Evolutionary conservation across 2,888 invertebrate genomes (phyloP), one percentile per base, ranked within the genome.

Genomic region (Acronicta leporina): DNA sequence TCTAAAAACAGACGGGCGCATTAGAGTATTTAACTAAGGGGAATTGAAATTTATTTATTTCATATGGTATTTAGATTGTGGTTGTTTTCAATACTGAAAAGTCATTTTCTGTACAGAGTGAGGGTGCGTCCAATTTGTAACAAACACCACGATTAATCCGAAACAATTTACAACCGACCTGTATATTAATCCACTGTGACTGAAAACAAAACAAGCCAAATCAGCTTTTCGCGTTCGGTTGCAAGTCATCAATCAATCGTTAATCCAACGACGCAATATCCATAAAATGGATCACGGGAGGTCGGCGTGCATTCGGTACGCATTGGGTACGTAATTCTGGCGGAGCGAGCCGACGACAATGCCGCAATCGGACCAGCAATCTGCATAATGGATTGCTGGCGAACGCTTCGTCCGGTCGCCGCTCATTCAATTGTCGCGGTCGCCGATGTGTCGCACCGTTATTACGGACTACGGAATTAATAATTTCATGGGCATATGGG

Each of bases 301-400:
- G 69, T 72, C 71, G 77, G 76, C 77, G 72, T 68, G 77, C 77
- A 65, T 60, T 70, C 70, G 63, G 76, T 73, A 77, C 82, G 73
- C 76, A 75, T 75, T 77, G 61, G 74, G 80, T 77, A 75, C 85
- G 88, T 89, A 90, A 91, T 91, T 89, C 87, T 82, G 86, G 84
- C 85, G 82, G 83, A 83, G 82, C 87, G 87, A 87, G 86, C 85
- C 83, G 82, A 83, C 92, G 92, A 93, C 93, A 93, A 93, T 93
- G 92, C 92, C 90, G 92, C 94, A 93, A 93, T 93, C 93, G 92
- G 90, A 81, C 86, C 85, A 86, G 85, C 92, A 92, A 94, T 94
- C 94, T 94, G 90, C 94, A 94, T 94, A 94, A 93, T 93, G 92
- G 94, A 94, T 94, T 92, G 94, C 90, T 92, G 90, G 83, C 90